A percentile compares a stretch with the other conserved stretches of the same genome.
Evolutionary conservation across 2,797 vertebrate genomes (phyloP).

Genomic region (Cuniculus paca): DNA sequence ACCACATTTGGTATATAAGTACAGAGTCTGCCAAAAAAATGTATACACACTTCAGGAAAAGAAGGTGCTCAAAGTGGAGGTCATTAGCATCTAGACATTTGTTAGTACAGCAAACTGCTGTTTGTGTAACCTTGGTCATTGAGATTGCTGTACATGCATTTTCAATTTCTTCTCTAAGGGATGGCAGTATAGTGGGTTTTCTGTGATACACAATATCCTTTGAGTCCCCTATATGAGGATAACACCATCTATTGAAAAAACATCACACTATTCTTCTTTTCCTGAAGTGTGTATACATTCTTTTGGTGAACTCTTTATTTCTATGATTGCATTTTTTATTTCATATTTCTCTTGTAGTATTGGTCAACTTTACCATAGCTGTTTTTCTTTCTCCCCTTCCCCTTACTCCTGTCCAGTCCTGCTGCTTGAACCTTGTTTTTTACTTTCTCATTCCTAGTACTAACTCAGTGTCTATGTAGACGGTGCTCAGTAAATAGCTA

Average conservation of each 20-base stretch:
- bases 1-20: neutral
- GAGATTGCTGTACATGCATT: neutral
- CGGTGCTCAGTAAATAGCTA: neutral
- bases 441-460: neutral
- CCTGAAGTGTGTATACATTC: neutral
- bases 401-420: neutral
- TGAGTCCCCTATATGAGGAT: neutral
- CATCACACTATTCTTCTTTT: neutral
- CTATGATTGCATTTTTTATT: neutral
- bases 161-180: neutral
- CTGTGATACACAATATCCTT: neutral
- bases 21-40: neutral
- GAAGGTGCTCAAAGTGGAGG: neutral
- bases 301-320: neutral
- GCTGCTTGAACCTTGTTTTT: neutral
- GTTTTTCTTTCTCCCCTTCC: neutral
- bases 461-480: neutral
- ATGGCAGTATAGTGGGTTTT: neutral
- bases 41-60: neutral
- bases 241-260: neutral
- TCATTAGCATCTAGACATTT: neutral
- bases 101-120: neutral
- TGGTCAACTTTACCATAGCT: neutral
- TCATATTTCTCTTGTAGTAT: neutral
- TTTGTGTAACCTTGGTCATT: neutral